Evolutionary conservation across 2,888 invertebrate genomes (phyloP).

Genomic region (Cheilosia vulpina): DNA sequence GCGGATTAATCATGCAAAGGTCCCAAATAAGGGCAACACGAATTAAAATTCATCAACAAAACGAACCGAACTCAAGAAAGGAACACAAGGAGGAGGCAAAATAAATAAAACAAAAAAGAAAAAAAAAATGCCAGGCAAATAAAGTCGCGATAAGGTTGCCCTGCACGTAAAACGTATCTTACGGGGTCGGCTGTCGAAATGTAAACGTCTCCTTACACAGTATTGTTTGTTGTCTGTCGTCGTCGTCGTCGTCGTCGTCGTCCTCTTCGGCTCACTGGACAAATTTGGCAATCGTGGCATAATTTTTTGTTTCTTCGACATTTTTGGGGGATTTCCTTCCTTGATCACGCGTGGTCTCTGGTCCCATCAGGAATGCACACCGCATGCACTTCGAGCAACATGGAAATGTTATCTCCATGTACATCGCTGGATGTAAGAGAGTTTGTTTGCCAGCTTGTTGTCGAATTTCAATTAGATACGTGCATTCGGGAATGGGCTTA

Average conservation of each 20-base stretch:
- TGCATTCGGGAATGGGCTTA: slow-evolving; percentile 12
- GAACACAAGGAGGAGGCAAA: slow-evolving; percentile 53
- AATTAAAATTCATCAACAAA: slow-evolving; percentile 67
- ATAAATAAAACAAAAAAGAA: slow-evolving; percentile 35
- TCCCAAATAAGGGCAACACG: slow-evolving; percentile 68
- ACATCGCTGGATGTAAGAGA: slow-evolving; percentile 55
- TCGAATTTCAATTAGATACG: slow-evolving; percentile 73
- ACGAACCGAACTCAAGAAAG: slow-evolving; percentile 1
- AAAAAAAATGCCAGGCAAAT: slow-evolving; percentile 45
- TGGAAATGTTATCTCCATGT: slow-evolving; percentile 63
- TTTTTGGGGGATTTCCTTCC: slow-evolving; percentile 67
- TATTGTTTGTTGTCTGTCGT: slow-evolving; percentile 70
- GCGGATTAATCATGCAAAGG: slow-evolving; percentile 72
- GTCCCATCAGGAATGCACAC: slow-evolving; percentile 39
- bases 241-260: slow-evolving; percentile 21
- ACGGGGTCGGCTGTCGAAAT: slow-evolving; percentile 52
- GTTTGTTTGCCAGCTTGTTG: slow-evolving; percentile 53
- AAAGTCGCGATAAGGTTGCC: slow-evolving; percentile 65
- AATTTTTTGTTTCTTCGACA: slow-evolving; percentile 21
- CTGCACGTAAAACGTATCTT: slow-evolving; percentile 59
- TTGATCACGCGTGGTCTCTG: slow-evolving; percentile 49
- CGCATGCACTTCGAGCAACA: slow-evolving; percentile 22
- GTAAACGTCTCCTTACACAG: slow-evolving; percentile 63
- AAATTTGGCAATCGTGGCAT: slow-evolving; percentile 66
- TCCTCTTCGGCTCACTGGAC: slow-evolving; percentile 30